Percentiles rank a stretch among this genome's conserved stretches.
These are phyloP conservation scores for Ephydatia muelleri DNA, from an alignment of 37 sponge, comb jelly and placozoan species.

Conservation along the genomic window DNA sequence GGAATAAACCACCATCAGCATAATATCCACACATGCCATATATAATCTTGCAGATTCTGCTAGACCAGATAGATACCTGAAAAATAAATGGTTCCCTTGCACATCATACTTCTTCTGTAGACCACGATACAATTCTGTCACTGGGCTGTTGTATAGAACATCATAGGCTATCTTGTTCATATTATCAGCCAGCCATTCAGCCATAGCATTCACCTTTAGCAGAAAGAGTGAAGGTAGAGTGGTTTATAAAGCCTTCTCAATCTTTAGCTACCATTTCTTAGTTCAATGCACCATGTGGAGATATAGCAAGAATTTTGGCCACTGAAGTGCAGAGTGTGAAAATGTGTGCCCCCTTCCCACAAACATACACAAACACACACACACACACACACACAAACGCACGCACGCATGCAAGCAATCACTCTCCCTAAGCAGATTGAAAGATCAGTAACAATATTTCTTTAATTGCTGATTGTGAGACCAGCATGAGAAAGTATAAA, in stretches of 20 bases:
- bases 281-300: too few relatives aligned
- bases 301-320: too few relatives aligned
- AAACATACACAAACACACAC: not conserved
- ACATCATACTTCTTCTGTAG: slow-evolving; percentile 10
- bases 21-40: not conserved
- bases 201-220: slow-evolving; percentile 37
- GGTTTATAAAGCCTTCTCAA: too few relatives aligned
- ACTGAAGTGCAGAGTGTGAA: too few relatives aligned
- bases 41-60: not conserved
- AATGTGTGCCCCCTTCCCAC: too few relatives aligned
- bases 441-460: too few relatives aligned
- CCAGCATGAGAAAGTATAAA: too few relatives aligned
- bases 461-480: too few relatives aligned
- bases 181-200: slow-evolving; percentile 37
- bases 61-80: slow-evolving; percentile 11
- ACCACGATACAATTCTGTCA: slow-evolving; percentile 5
- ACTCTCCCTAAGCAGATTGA: too few relatives aligned
- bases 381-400: not conserved
- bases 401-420: too few relatives aligned
- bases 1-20: not conserved
- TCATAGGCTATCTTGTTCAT: slow-evolving; percentile 37
- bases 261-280: too few relatives aligned
- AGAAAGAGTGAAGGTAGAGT: too few relatives aligned
- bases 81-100: slow-evolving; percentile 38
- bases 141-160: slow-evolving; percentile 35